Conservation (phyloP, 2,888 invertebrate genomes). For the Caenorhabditis sp. region DNA sequence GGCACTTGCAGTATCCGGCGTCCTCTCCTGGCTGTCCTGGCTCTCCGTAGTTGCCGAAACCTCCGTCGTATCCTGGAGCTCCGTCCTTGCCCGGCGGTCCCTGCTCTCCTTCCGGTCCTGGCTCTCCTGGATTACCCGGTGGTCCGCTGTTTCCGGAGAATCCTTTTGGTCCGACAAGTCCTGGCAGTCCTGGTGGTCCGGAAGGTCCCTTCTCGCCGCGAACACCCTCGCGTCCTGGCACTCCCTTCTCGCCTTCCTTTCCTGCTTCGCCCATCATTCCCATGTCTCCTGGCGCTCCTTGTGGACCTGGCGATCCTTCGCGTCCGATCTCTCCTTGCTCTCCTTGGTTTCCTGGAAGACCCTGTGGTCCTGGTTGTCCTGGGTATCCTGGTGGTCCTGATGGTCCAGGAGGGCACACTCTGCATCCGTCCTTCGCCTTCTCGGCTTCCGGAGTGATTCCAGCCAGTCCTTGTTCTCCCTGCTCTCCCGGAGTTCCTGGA, state of each 20-base stretch:
- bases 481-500: conserved; percentile 67
- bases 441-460: conserved; percentile 60
- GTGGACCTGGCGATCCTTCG: conserved; percentile 79
- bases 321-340: conserved; percentile 78
- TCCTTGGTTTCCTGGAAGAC: conserved; percentile 79
- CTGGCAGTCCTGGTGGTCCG: conserved; percentile 81
- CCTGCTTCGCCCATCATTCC: conserved; percentile 79
- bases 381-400: conserved; percentile 70
- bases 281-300: conserved; percentile 65
- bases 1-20: conserved; percentile 69
- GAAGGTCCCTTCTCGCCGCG: conserved; percentile 81
- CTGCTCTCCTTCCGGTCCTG: conserved; percentile 81
- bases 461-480: conserved; percentile 60
- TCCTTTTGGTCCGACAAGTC: conserved; percentile 80
- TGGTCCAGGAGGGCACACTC: conserved; percentile 66
- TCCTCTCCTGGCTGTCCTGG: conserved; percentile 78
- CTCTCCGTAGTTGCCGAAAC: conserved; percentile 78
- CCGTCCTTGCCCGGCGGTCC: conserved; percentile 82
- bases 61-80: conserved; percentile 78
- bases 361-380: conserved; percentile 76
- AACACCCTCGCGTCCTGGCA: conserved; percentile 79
- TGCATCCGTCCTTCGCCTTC: conserved; percentile 56
- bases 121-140: conserved; percentile 83
- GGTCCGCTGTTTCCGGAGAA: conserved; percentile 80
- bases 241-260: conserved; percentile 70